Base-by-base conservation (phyloP, 2,113 vertebrate genomes). In the Stigmatopora nigra region DNA sequence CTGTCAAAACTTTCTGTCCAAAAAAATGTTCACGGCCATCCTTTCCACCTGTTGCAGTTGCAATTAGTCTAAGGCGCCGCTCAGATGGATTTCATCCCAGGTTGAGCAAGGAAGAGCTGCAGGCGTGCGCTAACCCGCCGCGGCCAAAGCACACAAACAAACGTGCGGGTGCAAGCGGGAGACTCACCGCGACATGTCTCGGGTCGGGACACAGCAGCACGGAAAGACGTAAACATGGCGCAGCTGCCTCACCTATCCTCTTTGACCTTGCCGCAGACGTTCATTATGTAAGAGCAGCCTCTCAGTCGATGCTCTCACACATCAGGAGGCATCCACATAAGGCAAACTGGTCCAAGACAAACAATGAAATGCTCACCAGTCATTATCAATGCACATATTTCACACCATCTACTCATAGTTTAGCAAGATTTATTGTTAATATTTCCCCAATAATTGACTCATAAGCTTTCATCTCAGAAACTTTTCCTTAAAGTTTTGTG, bases 101-200 rank as follows among this genome's bases (percentile, higher is more conserved):
- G 73, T 82, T 75, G 71, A 84, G 75, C 73, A 82, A 8, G 61
- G 77, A 81, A 87, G 89, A 91, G 88, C 89, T 90, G 90, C 79
- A 79, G 78, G 71, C 74, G 73, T 77, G 71, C 63, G 78, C 70
- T 47, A 71, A 80, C 88, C 80, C 80, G 82, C 88, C 85, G 87
- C 44, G 84, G 65, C 77, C 83, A 83, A 88, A 87, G 86, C 72
- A 90, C 82, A 90, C 89, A 91, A 91, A 89, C 89, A 91, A 71
- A 77, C 72, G 64, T 78, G 62, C 70, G 86, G 53, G 61, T 70
- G 77, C 82, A 80, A 81, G 84, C 76, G 76, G 82, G 72, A 57
- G 72, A 82, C 84, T 67, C 87, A 64, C 75, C 85, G 61, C 88
- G 88, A 84, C 67, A 57, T 53, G 79, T 81, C 81, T 79, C 52